Evolutionary conservation across 2,797 vertebrate species (phyloP), one percentile per base, ranked within the genome.

Genomic region (Lates japonicus): DNA sequence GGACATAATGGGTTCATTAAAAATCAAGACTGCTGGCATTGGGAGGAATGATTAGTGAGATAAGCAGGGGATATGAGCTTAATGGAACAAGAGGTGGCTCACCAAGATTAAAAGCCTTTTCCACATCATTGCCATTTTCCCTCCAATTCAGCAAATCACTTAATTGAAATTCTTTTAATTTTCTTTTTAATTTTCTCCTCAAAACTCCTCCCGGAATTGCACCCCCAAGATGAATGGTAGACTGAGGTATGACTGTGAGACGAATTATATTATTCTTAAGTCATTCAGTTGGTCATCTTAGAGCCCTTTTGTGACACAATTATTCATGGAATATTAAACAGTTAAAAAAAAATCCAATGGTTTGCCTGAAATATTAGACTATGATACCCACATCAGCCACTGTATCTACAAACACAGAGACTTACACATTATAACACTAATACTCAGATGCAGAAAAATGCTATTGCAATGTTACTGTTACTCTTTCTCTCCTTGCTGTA

Each of bases 151-250:
- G 83, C 91, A 93, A 94, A 93, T 93, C 86, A 70, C 88, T 81
- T 93, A 93, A 95, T 94, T 93, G 93, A 95, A 94, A 95, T 90
- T 94, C 85, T 92, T 93, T 92, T 88, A 93, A 94, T 93, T 95
- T 92, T 92, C 90, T 90, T 92, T 93, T 85, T 89, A 89, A 92
- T 93, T 93, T 93, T 92, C 87, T 90, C 75, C 68, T 77, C 78
- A 86, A 93, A 82, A 82, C 51, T 59, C 88, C 91, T 75, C 84
- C 78, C 90, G 90, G 92, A 92, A 89, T 90, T 89, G 80, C 83
- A 78, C 85, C 64, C 62, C 76, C 19, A 16, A 62, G 83, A 91
- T 88, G 88, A 91, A 91, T 78, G 59, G 80, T 68, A 49, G 84
- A 82, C 80, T 69, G 80, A 79, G 81, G 88, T 86, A 59, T 75